phyloP scores from a whole-genome alignment of 2,113 vertebrate genomes.

The Microtus pennsylvanicus region DNA sequence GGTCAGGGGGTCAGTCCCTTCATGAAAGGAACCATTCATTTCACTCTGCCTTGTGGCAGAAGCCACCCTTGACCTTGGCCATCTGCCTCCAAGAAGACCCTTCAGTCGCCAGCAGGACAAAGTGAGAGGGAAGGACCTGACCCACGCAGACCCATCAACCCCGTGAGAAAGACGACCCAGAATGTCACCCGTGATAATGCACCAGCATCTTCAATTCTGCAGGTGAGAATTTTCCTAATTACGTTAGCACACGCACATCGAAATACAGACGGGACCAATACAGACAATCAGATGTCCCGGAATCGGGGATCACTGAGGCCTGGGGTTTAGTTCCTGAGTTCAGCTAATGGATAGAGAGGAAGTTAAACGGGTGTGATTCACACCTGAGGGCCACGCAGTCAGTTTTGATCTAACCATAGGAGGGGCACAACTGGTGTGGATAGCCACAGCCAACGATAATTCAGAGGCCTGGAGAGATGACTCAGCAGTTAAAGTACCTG shows the following conservation, averaged over 20 bases:
- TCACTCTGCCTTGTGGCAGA: conserved; percentile 53
- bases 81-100: conserved; percentile 69
- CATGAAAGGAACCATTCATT: conserved; percentile 61
- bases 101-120: conserved; percentile 46
- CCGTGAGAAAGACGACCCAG: background rate
- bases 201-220: conserved; percentile 26
- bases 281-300: background rate
- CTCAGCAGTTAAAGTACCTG: background rate
- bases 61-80: conserved; percentile 67
- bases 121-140: background rate
- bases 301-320: background rate
- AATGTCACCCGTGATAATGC: background rate
- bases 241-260: background rate
- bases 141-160: background rate
- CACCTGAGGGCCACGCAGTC: background rate
- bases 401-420: background rate
- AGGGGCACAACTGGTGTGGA: background rate
- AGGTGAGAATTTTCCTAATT: conserved; percentile 2
- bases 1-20: conserved; percentile 69
- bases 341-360: background rate
- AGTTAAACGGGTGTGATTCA: background rate
- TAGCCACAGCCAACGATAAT: background rate
- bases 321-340: background rate
- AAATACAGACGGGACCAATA: background rate
- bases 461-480: background rate